Evolutionary conservation across 37 sponge, comb jelly and placozoan genomes (phyloP).

Genomic region (Mnemiopsis leidyi): DNA sequence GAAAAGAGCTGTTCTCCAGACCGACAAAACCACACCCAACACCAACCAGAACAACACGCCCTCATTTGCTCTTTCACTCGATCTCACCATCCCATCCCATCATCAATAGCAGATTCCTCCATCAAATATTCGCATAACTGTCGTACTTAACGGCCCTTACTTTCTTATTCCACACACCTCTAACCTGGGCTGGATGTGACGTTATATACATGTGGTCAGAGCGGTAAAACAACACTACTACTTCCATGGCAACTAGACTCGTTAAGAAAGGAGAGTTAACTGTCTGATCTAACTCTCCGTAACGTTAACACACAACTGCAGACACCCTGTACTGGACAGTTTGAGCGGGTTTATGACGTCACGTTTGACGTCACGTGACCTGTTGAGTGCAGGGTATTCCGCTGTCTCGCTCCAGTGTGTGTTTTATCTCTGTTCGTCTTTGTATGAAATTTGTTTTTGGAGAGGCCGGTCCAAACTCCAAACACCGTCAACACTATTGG

Average conservation of each 20-base stretch:
- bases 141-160: background rate
- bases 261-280: too few species aligned
- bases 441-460: background rate
- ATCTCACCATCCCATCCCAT: background rate
- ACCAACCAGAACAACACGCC: background rate
- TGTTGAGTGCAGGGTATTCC: background rate
- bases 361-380: background rate
- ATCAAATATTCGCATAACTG: background rate
- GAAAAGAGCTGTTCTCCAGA: too few species aligned
- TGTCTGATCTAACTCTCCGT: too few species aligned
- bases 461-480: background rate
- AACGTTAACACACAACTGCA: too few species aligned
- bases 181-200: too few species aligned
- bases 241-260: too few species aligned
- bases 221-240: too few species aligned
- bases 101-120: background rate
- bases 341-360: too few species aligned
- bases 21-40: too few species aligned
- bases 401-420: background rate
- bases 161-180: too few species aligned
- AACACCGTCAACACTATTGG: background rate
- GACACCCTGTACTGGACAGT: too few species aligned
- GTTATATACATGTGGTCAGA: too few species aligned
- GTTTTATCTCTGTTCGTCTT: background rate
- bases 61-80: background rate